Evolutionary conservation across 2,113 vertebrate species (phyloP).

Genomic region (Isichthys henryi): DNA sequence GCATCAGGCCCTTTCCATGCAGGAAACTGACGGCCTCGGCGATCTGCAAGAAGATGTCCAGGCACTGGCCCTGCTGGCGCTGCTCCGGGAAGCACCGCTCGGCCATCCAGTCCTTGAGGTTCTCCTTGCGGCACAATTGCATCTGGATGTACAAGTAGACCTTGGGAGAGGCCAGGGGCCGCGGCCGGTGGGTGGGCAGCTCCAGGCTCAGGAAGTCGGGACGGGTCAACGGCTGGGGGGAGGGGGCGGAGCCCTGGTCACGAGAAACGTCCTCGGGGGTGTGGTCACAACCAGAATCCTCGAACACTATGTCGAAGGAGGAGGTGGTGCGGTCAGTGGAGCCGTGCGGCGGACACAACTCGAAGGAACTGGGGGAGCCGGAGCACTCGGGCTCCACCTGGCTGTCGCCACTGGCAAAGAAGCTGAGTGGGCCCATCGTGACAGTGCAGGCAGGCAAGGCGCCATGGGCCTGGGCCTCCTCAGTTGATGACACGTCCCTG

Average conservation of each 20-base stretch:
- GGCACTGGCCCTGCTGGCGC: slow-evolving; percentile 73
- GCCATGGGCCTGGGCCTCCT: slow-evolving; percentile 33
- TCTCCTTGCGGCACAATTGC: slow-evolving; percentile 96
- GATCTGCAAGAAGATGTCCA: slow-evolving; percentile 94
- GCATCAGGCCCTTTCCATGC: slow-evolving; percentile 95
- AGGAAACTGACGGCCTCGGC: slow-evolving; percentile 90
- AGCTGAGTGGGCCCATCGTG: slow-evolving; percentile 63
- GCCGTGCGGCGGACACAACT: slow-evolving; percentile 61
- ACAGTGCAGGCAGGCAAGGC: slow-evolving; percentile 20
- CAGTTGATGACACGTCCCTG: slow-evolving; percentile 51
- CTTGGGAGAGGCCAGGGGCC: slow-evolving; percentile 77
- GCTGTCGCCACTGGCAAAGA: slow-evolving; percentile 64
- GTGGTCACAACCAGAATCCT: slow-evolving; percentile 87
- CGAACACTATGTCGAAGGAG: slow-evolving; percentile 87
- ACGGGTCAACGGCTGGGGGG: slow-evolving; percentile 57
- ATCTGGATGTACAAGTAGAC: slow-evolving; percentile 98
- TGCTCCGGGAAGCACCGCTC: slow-evolving; percentile 74
- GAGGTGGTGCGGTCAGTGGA: slow-evolving; percentile 82
- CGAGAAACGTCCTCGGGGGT: slow-evolving; percentile 46
- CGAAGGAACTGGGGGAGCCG: slow-evolving; percentile 60
- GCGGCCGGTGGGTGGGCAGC: slow-evolving; percentile 64
- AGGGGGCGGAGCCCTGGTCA: slow-evolving; percentile 35
- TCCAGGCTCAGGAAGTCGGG: slow-evolving; percentile 45
- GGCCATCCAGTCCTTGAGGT: slow-evolving; percentile 97
- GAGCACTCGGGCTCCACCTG: slow-evolving; percentile 64